Conservation (phyloP, 2,797 vertebrate species). For the Megaceryle alcyon region DNA sequence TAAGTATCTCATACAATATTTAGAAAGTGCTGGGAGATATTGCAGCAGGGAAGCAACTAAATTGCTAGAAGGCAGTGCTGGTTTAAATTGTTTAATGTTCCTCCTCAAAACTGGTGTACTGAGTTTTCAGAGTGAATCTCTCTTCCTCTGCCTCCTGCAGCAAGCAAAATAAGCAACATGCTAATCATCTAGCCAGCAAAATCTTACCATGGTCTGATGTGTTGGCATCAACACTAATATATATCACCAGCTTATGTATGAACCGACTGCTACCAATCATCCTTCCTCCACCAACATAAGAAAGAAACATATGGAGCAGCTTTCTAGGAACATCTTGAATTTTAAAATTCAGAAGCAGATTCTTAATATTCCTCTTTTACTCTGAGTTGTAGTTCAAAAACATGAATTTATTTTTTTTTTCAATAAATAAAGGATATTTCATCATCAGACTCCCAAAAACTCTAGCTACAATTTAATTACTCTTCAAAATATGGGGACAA, state of each 20-base stretch:
- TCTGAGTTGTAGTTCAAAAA: background rate
- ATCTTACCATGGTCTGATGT: background rate
- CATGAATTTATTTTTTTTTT: background rate
- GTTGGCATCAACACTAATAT: background rate
- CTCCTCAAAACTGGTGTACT: slow-evolving; percentile 47
- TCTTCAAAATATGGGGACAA: background rate
- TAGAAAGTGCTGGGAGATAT: slow-evolving; percentile 72
- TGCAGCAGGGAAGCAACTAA: slow-evolving; percentile 75
- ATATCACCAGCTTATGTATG: background rate
- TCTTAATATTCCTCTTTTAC: background rate
- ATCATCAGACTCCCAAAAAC: background rate
- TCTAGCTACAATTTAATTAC: background rate
- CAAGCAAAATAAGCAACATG: slow-evolving; percentile 22
- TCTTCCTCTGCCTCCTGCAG: background rate
- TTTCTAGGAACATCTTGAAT: background rate
- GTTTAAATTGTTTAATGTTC: slow-evolving; percentile 71
- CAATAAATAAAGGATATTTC: background rate
- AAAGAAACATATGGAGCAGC: background rate
- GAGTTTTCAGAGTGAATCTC: slow-evolving; percentile 39
- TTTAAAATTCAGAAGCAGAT: slow-evolving; percentile 5
- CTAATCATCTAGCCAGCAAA: background rate
- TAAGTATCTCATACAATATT: slow-evolving; percentile 79
- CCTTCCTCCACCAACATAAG: background rate
- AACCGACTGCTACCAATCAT: background rate
- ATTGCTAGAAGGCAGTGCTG: slow-evolving; percentile 69